Percentiles rank a stretch among this genome's conserved stretches.
Conservation (phyloP, 2,797 vertebrate genomes). For the Erpetoichthys calabaricus region DNA sequence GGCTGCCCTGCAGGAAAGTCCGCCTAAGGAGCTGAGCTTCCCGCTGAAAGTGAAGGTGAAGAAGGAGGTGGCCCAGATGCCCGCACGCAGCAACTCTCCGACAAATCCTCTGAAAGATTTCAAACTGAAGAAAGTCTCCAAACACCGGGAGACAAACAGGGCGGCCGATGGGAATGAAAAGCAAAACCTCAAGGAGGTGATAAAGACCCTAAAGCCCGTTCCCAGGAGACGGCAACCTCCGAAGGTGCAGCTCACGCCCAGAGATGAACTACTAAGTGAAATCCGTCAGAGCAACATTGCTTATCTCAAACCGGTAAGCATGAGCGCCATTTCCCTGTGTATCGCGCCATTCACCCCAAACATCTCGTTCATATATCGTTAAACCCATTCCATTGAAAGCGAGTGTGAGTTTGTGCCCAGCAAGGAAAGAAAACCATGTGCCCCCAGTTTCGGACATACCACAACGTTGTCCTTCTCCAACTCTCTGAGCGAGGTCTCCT, state of each 20-base stretch:
- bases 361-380: neutral
- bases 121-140: conserved; percentile 55
- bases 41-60: neutral
- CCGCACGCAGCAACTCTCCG: conserved; percentile 20
- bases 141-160: conserved; percentile 13
- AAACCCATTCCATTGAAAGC: no score
- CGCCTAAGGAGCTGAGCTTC: conserved; percentile 31
- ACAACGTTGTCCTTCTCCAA: no score
- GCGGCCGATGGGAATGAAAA: conserved; percentile 44
- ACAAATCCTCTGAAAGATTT: conserved; percentile 48
- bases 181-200: conserved; percentile 72
- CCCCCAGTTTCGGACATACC: no score
- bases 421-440: no score
- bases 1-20: conserved; percentile 26
- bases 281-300: conserved; percentile 88
- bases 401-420: no score
- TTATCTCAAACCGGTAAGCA: conserved; percentile 83
- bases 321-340: neutral
- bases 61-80: neutral
- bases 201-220: conserved; percentile 82
- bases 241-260: conserved; percentile 68
- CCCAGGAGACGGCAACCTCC: conserved; percentile 71
- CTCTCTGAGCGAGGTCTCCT: no score
- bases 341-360: neutral
- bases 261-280: conserved; percentile 74